Evolutionary conservation across 2,797 vertebrate genomes (phyloP).

Genomic region (Sebastiscus albofasciatus): DNA sequence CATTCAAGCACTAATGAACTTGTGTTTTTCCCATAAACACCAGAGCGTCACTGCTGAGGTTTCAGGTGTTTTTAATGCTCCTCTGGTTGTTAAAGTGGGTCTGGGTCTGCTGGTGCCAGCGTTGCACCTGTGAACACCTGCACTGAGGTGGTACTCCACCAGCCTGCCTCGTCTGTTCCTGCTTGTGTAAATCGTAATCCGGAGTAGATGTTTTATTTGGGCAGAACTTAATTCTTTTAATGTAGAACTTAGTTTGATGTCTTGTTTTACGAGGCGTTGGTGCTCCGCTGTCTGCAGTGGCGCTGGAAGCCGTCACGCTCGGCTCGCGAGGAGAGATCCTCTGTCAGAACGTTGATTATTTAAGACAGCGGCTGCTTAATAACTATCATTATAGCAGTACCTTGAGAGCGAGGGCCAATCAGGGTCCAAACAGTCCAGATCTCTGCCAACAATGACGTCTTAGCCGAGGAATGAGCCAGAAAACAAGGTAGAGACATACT

Average conservation of each 20-base stretch:
- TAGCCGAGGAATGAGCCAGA: constrained; percentile 41
- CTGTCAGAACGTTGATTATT: constrained; percentile 44
- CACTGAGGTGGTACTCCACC: constrained; percentile 67
- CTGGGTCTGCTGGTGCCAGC: constrained; percentile 73
- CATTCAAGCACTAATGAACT: constrained; percentile 27
- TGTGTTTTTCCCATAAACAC: constrained; percentile 46
- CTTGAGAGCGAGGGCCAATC: constrained; percentile 57
- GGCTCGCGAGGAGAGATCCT: constrained; percentile 34
- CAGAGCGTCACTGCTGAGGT: constrained; percentile 46
- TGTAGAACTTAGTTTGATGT: neutral
- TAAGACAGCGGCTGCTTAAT: constrained; percentile 56
- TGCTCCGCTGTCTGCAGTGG: neutral
- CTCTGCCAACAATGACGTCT: constrained; percentile 51
- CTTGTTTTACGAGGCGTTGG: neutral
- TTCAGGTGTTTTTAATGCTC: constrained; percentile 58
- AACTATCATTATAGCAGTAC: constrained; percentile 63
- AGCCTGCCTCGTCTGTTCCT: constrained; percentile 49
- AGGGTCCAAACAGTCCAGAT: constrained; percentile 35
- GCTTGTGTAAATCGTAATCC: neutral
- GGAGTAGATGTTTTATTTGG: neutral
- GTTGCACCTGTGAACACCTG: constrained; percentile 84
- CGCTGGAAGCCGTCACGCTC: constrained; percentile 19
- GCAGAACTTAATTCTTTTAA: neutral
- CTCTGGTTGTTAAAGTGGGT: constrained; percentile 72
- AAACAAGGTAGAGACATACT: constrained; percentile 45